Evolutionary conservation across 2,797 vertebrate genomes (phyloP), one percentile per base, ranked within the genome.

Genomic region (Chelmon rostratus): DNA sequence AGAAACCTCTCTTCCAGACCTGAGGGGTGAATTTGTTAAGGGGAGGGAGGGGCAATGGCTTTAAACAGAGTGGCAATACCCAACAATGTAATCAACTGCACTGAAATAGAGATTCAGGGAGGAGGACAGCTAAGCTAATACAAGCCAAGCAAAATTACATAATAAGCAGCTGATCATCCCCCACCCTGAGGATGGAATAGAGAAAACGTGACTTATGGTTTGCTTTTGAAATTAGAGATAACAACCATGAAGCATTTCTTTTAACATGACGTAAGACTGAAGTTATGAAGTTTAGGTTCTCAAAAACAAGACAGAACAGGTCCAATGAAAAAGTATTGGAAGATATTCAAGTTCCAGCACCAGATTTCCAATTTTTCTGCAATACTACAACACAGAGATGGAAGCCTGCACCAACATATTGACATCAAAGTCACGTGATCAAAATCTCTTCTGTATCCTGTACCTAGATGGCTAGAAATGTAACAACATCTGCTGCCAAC

Each of bases 241-340:
- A 78, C 76, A 64, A 66, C n/a, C 21, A 23, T 12, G 58, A 73
- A 68, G 53, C 21, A 5, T 25, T 67, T 64, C 61, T 70, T 53
- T 59, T 47, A 76, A 62, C 50, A 58, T 79, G 77, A 84, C 42
- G 56, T 73, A 40, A 86, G 52, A 23, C 47, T 74, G 21, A 62
- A 84, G 88, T 72, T 89, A 86, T 85, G 84, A 83, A 75, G 57
- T 68, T 18, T 53, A 58, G 74, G 58, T 23, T 69, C 73, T 62
- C 8, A 49, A 79, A 87, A 84, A 86, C 91, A 89, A 83, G 92
- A 89, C 78, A 19, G 81, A 82, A 91, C 91, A 86, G 7, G 90
- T 77, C 68, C 52, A 44, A 78, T 70, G 68, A 68, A 78, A 74
- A 84, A 19, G 25, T 19, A 69, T 54, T 75, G 35, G 46, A 73